Evolutionary conservation across 2,113 vertebrate species (phyloP).

Genomic region (Thymallus thymallus): DNA sequence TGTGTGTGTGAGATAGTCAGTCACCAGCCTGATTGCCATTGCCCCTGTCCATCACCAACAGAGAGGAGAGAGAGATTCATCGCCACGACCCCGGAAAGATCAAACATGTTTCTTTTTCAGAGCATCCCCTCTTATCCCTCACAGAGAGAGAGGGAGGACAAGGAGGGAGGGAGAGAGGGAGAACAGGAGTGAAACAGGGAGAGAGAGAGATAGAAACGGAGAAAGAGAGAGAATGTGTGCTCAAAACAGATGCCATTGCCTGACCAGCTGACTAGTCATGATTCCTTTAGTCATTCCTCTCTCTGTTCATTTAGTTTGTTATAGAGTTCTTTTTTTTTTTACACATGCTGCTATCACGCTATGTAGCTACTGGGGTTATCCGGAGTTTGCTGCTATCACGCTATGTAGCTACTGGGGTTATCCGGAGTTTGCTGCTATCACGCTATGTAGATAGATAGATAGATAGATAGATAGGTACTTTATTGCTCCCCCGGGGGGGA

Average conservation of each 20-base stretch:
- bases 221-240: background rate
- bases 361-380: background rate
- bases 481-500: no score
- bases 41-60: conserved; percentile 20
- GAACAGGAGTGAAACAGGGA: background rate
- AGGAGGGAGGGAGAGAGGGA: background rate
- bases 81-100: conserved; percentile 29
- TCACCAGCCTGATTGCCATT: conserved; percentile 33
- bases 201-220: background rate
- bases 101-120: conserved; percentile 33
- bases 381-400: no score
- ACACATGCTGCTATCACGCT: background rate
- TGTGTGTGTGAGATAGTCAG: no score
- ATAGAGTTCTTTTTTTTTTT: no score
- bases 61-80: conserved; percentile 29
- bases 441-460: no score
- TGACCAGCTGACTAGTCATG: background rate
- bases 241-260: background rate
- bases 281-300: background rate
- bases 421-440: no score
- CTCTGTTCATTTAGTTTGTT: background rate
- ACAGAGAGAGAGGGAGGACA: background rate
- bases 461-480: no score
- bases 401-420: no score
- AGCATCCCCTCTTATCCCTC: background rate